phyloP scores from a whole-genome alignment of 2,888 invertebrate species.

The Elysia crispata region DNA sequence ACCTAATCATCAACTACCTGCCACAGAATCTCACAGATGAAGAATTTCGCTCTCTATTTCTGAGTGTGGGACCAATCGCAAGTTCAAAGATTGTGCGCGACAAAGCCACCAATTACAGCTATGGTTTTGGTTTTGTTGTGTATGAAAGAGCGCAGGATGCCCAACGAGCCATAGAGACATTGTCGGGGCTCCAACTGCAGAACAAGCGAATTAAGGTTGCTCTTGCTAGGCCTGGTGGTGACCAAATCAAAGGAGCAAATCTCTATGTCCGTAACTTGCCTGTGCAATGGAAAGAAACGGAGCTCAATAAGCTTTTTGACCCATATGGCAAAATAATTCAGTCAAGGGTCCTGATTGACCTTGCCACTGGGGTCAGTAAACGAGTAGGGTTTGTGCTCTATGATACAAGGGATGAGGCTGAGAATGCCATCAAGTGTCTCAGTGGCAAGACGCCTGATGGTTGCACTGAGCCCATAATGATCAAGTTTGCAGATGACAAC shows the following conservation, averaged over 20 bases:
- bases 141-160: constrained; percentile 92
- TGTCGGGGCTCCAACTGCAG: constrained; percentile 92
- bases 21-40: constrained; percentile 95
- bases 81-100: constrained; percentile 86
- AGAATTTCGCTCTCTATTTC: constrained; percentile 92
- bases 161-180: constrained; percentile 88
- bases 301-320: constrained; percentile 90
- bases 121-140: constrained; percentile 97
- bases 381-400: constrained; percentile 92
- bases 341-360: constrained; percentile 92
- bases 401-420: constrained; percentile 92
- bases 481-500: constrained; percentile 91
- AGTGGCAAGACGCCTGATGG: constrained; percentile 90
- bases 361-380: constrained; percentile 90
- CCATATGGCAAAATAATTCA: constrained; percentile 94
- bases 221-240: constrained; percentile 92
- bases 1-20: constrained; percentile 96
- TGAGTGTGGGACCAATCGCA: constrained; percentile 91
- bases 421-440: constrained; percentile 90
- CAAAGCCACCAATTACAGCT: constrained; percentile 91
- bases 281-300: constrained; percentile 81
- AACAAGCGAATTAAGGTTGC: constrained; percentile 96
- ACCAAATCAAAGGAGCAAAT: constrained; percentile 95
- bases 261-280: constrained; percentile 95
- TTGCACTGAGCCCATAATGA: constrained; percentile 88